Percentiles rank a stretch among this genome's conserved stretches.
Conservation (phyloP, 1,140 invertebrate genomes). For the Tenebrio molitor region DNA sequence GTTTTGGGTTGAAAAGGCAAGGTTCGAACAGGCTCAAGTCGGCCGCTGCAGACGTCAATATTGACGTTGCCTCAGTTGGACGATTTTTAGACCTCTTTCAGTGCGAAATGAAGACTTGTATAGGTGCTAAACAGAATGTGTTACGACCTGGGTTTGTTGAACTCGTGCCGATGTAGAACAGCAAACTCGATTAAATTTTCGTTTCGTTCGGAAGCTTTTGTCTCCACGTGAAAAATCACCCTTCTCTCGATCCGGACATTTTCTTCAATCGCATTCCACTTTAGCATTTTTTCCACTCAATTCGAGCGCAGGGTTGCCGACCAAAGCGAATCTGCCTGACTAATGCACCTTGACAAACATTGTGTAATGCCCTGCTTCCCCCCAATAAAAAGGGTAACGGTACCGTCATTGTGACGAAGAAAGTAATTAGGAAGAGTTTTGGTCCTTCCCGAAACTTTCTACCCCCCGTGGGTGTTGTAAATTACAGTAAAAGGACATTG, state of each 20-base stretch:
- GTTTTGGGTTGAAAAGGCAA: neutral
- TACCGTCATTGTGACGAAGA: neutral
- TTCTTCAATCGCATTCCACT: too few species aligned
- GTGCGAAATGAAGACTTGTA: constrained; percentile 46
- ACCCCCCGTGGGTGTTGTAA: constrained; percentile 49
- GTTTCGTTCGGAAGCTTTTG: constrained; percentile 50
- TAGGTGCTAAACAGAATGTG: constrained; percentile 52
- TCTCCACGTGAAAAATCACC: neutral
- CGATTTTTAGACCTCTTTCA: constrained; percentile 51
- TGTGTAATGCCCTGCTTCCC: neutral
- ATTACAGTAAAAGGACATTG: constrained; percentile 38
- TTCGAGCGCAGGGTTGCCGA: neutral
- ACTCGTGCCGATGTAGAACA: constrained; percentile 53
- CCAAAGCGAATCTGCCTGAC: neutral
- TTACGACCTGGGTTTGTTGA: constrained; percentile 53
- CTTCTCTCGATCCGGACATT: too few species aligned
- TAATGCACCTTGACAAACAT: constrained; percentile 1
- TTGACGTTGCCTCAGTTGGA: constrained; percentile 28
- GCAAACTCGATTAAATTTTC: constrained; percentile 54
- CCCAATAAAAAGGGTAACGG: constrained; percentile 2
- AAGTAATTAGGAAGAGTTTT: constrained; percentile 16
- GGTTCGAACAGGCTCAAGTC: constrained; percentile 24
- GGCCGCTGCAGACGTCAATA: constrained; percentile 20
- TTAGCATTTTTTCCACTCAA: too few species aligned
- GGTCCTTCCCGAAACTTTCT: constrained; percentile 34